A percentile compares a stretch with the other conserved stretches of the same genome.
Evolutionary conservation across 2,113 vertebrate genomes (phyloP).

Genomic region (Oxyruncus cristatus): DNA sequence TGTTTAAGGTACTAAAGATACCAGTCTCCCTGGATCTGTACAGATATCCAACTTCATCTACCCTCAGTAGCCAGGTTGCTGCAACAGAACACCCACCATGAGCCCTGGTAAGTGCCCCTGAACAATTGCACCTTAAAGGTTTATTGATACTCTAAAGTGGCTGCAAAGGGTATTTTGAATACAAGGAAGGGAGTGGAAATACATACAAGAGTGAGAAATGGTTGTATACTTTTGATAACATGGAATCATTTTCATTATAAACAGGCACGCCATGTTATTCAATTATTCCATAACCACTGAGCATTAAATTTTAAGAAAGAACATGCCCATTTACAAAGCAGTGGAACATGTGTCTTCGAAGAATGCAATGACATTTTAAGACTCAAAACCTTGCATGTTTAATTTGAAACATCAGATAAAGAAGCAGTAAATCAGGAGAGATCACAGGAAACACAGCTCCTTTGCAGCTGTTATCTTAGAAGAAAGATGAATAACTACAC

Average conservation of each 20-base stretch:
- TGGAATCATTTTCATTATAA: background rate
- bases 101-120: background rate
- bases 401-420: constrained; percentile 60
- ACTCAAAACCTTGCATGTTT: background rate
- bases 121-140: background rate
- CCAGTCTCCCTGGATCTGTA: background rate
- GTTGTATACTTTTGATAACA: background rate
- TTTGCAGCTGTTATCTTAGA: background rate
- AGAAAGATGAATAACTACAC: constrained; percentile 17
- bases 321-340: background rate
- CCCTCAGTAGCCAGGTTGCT: background rate
- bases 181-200: background rate
- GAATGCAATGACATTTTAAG: constrained; percentile 22
- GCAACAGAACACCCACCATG: background rate
- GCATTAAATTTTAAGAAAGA: background rate
- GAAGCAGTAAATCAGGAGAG: constrained; percentile 34
- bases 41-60: background rate
- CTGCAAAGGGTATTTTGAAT: background rate
- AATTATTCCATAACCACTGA: background rate
- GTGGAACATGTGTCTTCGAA: background rate
- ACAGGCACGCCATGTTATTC: background rate
- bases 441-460: background rate
- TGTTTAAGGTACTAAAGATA: background rate
- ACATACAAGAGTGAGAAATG: background rate
- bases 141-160: background rate